A percentile compares a stretch with the other conserved stretches of the same genome.
Evolutionary conservation across 53 echinoderm and acorn worm species (phyloP).

Genomic region (Zoroaster sp.): DNA sequence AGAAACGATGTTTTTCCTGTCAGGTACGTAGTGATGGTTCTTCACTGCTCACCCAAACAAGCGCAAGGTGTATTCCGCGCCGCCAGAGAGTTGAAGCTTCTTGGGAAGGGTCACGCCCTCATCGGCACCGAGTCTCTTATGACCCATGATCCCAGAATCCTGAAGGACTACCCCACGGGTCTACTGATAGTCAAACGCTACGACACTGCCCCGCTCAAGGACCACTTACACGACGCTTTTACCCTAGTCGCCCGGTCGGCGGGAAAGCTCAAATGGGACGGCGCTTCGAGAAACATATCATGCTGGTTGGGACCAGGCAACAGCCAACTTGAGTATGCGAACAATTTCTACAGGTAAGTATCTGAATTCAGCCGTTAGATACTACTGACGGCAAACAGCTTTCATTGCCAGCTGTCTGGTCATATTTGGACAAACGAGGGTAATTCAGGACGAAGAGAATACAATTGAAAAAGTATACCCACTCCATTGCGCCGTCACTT

Average conservation of each 20-base stretch:
- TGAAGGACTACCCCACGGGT: constrained; percentile 58
- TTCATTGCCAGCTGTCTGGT: too few relatives aligned
- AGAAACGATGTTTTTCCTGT: not conserved
- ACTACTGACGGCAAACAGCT: too few relatives aligned
- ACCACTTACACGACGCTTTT: constrained; percentile 49
- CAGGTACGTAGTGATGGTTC: constrained; percentile 56
- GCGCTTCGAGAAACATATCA: not conserved
- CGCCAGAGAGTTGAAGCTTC: constrained; percentile 37
- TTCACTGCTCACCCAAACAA: constrained; percentile 62
- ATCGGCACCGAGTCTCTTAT: constrained; percentile 62
- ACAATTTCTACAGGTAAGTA: constrained; percentile 48
- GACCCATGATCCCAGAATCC: constrained; percentile 14
- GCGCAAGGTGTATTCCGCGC: constrained; percentile 46
- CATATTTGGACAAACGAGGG: too few relatives aligned
- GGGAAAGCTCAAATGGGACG: constrained; percentile 13
- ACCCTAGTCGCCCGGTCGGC: constrained; percentile 51
- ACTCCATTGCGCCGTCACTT: too few relatives aligned
- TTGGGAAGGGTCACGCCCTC: constrained; percentile 60
- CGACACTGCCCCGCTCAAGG: constrained; percentile 36
- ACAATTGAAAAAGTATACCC: too few relatives aligned
- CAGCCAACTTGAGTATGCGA: constrained; percentile 38
- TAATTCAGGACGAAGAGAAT: too few relatives aligned
- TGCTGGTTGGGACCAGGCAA: constrained; percentile 11
- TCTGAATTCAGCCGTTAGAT: too few relatives aligned
- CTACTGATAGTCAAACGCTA: constrained; percentile 46